phyloP scores from a whole-genome alignment of 1,140 invertebrate species.

The Streblospio benedicti region DNA sequence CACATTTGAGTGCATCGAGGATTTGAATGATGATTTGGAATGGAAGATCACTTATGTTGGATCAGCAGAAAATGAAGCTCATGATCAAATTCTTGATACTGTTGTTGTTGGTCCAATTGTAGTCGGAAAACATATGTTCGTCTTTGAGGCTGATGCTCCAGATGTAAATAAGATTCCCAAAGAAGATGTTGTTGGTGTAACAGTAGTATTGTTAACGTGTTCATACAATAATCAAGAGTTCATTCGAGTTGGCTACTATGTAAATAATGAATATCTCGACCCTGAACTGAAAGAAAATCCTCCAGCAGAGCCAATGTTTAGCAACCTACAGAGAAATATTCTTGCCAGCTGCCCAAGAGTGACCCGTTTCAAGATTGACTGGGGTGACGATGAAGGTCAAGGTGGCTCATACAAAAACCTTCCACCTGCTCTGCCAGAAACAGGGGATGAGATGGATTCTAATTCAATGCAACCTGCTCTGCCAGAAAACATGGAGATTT shows the following conservation, averaged over 20 bases:
- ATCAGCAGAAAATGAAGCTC: constrained; percentile 90
- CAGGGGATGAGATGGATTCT: too few species aligned
- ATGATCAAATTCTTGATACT: constrained; percentile 80
- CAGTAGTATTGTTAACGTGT: constrained; percentile 90
- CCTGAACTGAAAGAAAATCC: constrained; percentile 89
- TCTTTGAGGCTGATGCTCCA: constrained; percentile 79
- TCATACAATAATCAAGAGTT: constrained; percentile 90
- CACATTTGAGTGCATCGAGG: constrained; percentile 95
- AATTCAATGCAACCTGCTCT: too few species aligned
- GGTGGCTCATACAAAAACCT: too few species aligned
- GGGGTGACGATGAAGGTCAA: constrained; percentile 55
- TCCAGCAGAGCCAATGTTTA: constrained; percentile 80
- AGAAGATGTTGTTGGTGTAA: constrained; percentile 92
- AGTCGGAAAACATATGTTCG: constrained; percentile 74
- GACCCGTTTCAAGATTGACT: constrained; percentile 94
- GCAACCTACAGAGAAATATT: constrained; percentile 89
- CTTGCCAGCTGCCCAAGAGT: constrained; percentile 87
- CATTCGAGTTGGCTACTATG: constrained; percentile 95
- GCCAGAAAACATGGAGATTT: too few species aligned
- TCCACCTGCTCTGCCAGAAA: too few species aligned
- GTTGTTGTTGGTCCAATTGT: constrained; percentile 95
- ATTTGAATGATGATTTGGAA: constrained; percentile 93
- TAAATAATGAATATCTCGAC: constrained; percentile 95
- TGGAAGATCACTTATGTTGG: constrained; percentile 99
- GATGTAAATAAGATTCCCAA: constrained; percentile 86